phyloP scores from a whole-genome alignment of 2,888 invertebrate genomes.

The Calephelis perditalis region DNA sequence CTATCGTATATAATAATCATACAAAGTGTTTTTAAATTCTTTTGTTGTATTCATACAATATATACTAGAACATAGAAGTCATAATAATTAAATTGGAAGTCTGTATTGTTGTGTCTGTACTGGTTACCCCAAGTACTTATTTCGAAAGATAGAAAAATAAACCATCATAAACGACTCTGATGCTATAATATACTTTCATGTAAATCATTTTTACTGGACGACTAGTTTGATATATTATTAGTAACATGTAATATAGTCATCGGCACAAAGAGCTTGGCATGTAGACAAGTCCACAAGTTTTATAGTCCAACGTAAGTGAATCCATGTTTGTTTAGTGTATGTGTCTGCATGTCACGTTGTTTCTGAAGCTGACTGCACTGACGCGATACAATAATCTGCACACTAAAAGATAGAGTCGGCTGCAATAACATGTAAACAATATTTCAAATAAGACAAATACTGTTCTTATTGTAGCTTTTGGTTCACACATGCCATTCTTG shows the following conservation, averaged over 20 bases:
- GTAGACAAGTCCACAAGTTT: not conserved
- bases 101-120: too few relatives aligned
- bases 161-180: conserved; percentile 1
- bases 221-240: conserved; percentile 8
- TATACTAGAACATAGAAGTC: too few relatives aligned
- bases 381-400: conserved; percentile 5
- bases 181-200: not conserved
- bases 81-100: too few relatives aligned
- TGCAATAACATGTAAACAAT: not conserved
- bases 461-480: too few relatives aligned
- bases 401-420: not conserved
- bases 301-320: too few relatives aligned
- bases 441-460: not conserved
- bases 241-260: not conserved
- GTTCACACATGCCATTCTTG: too few relatives aligned
- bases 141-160: not conserved
- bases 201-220: not conserved
- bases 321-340: not conserved
- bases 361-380: conserved; percentile 5
- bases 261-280: conserved; percentile 7
- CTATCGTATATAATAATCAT: too few relatives aligned
- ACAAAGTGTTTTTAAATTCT: too few relatives aligned
- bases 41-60: too few relatives aligned
- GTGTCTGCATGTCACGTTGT: conserved; percentile 11
- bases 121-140: too few relatives aligned